These are phyloP conservation scores for Hylaeus anthracinus DNA, from an alignment of 1,140 invertebrate species.

Conservation along the genomic window DNA sequence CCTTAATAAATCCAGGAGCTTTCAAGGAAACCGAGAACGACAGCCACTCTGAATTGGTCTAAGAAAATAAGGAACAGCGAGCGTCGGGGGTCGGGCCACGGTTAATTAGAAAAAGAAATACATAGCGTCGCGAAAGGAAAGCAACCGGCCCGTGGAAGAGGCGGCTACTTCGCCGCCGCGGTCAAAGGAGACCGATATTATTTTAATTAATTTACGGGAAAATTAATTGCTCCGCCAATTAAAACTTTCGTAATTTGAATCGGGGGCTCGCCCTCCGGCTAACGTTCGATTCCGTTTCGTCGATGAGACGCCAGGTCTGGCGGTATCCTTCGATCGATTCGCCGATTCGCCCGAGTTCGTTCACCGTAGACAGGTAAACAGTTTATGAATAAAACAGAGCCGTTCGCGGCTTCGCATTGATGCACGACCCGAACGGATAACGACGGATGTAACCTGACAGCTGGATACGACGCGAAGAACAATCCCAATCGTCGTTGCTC, in stretches of 20 bases:
- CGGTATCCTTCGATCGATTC: conserved; percentile 19
- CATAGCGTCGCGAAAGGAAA: neutral
- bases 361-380: conserved; percentile 32
- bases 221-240: conserved; percentile 68
- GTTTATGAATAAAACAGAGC: conserved; percentile 35
- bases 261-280: conserved; percentile 12
- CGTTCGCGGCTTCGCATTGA: neutral
- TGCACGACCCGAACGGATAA: conserved; percentile 5
- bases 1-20: neutral
- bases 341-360: conserved; percentile 33
- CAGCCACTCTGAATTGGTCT: neutral
- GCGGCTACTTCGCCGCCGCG: conserved; percentile 14
- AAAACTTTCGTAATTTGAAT: conserved; percentile 66
- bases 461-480: conserved; percentile 4
- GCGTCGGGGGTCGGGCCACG: neutral
- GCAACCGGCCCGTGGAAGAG: neutral
- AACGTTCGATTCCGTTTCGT: conserved; percentile 44
- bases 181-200: conserved; percentile 56
- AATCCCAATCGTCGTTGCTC: conserved; percentile 10
- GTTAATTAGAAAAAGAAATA: conserved; percentile 11
- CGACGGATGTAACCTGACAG: conserved; percentile 12
- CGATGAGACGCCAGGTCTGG: conserved; percentile 39
- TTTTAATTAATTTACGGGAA: conserved; percentile 68
- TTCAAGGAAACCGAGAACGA: neutral
- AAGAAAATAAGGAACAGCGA: neutral